Percentiles rank a stretch among this genome's conserved stretches.
These are phyloP conservation scores for Aldabrachelys gigantea DNA, from an alignment of 2,113 vertebrate species.

Conservation along the genomic window DNA sequence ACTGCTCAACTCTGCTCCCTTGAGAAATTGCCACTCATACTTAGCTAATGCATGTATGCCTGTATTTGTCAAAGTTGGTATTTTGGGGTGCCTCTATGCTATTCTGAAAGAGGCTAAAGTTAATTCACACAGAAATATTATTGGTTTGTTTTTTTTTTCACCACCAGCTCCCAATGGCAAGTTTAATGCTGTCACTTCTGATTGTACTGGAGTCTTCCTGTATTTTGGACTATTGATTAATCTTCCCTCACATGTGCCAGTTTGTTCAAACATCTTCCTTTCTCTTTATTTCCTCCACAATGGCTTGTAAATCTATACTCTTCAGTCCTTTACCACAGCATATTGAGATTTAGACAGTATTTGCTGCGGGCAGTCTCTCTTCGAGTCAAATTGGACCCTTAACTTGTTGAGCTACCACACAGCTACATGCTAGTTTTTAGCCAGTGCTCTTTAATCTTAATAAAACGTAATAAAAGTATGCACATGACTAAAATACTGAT, in stretches of 20 bases:
- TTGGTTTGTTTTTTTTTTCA: slow-evolving; percentile 11
- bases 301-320: background rate
- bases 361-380: background rate
- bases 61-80: background rate
- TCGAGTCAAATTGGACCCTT: background rate
- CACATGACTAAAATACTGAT: background rate
- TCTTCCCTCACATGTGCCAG: background rate
- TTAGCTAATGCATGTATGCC: background rate
- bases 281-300: background rate
- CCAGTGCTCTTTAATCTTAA: slow-evolving; percentile 11
- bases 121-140: background rate
- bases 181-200: background rate
- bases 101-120: background rate
- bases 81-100: background rate
- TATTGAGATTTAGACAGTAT: background rate
- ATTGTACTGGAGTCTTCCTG: background rate
- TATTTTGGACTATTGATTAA: background rate
- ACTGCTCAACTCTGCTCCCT: background rate
- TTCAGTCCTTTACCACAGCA: background rate
- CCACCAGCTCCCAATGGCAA: background rate
- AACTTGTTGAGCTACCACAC: background rate
- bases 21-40: background rate
- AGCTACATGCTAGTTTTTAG: background rate
- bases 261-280: slow-evolving; percentile 11
- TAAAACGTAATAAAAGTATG: slow-evolving; percentile 1